Evolutionary conservation across 2,888 invertebrate genomes (phyloP).

Genomic region (Chalcis sispes): DNA sequence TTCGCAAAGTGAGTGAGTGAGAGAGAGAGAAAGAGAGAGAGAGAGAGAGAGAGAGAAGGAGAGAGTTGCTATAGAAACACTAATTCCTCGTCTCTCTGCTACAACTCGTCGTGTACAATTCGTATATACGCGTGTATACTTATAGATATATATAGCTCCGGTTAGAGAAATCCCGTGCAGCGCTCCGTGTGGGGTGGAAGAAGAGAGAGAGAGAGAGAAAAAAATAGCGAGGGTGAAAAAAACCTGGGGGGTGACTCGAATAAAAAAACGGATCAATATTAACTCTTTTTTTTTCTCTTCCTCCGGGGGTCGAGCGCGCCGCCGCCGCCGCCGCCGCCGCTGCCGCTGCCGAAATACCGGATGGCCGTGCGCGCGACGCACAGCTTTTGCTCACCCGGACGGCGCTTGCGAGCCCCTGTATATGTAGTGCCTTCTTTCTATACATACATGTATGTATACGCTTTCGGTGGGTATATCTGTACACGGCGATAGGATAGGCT

Average conservation of each 20-base stretch:
- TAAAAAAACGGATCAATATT: slow-evolving; percentile 83
- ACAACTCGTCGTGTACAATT: no score
- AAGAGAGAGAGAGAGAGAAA: slow-evolving; percentile 74
- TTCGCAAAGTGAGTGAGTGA: neutral
- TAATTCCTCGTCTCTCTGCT: slow-evolving; percentile 75
- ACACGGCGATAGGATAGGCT: no score
- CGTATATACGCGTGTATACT: no score
- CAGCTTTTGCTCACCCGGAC: neutral
- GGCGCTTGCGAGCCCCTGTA: neutral
- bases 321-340: neutral
- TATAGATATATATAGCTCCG: slow-evolving; percentile 1
- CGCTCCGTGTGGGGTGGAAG: slow-evolving; percentile 67
- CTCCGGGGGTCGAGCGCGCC: slow-evolving; percentile 14
- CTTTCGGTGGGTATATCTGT: neutral
- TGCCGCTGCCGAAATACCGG: neutral
- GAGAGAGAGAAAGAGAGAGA: neutral
- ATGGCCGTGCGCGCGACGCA: neutral
- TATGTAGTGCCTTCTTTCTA: no score
- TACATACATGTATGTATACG: neutral
- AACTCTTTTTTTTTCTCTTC: slow-evolving; percentile 79
- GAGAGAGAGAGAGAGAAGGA: slow-evolving; percentile 64
- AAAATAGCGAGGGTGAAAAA: slow-evolving; percentile 80
- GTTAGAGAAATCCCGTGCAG: slow-evolving; percentile 57
- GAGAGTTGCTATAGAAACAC: slow-evolving; percentile 81
- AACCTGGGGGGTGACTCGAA: slow-evolving; percentile 81